These are phyloP conservation scores for Notodonta dromedarius DNA, from an alignment of 2,888 invertebrate genomes.

Conservation along the genomic window DNA sequence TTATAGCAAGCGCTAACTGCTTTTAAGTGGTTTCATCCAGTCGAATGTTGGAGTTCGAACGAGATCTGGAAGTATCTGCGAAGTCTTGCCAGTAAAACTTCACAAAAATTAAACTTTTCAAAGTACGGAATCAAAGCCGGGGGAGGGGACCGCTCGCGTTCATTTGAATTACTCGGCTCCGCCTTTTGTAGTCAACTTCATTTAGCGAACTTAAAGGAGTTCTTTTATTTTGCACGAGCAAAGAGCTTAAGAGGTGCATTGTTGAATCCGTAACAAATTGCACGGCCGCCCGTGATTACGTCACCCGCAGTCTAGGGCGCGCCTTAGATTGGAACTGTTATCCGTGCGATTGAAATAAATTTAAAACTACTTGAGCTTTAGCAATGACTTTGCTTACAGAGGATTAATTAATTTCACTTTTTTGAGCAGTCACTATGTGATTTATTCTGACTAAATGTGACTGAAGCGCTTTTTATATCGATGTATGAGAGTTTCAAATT, in stretches of 20 bases:
- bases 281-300: slow-evolving; percentile 74
- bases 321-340: slow-evolving; percentile 47
- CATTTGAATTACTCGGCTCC: slow-evolving; percentile 78
- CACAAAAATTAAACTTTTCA: slow-evolving; percentile 78
- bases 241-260: slow-evolving; percentile 81
- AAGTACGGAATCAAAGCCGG: slow-evolving; percentile 74
- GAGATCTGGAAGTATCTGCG: slow-evolving; percentile 64
- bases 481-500: neutral
- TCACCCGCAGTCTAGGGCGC: slow-evolving; percentile 60
- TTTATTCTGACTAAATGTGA: too few species aligned
- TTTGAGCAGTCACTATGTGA: neutral
- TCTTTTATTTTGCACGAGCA: slow-evolving; percentile 73
- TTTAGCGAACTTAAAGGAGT: slow-evolving; percentile 79
- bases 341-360: slow-evolving; percentile 52
- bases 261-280: slow-evolving; percentile 83
- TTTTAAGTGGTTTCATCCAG: slow-evolving; percentile 44
- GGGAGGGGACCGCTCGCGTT: slow-evolving; percentile 64
- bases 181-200: slow-evolving; percentile 83
- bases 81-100: slow-evolving; percentile 72
- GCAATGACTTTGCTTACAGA: slow-evolving; percentile 20
- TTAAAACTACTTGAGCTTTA: slow-evolving; percentile 46
- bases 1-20: slow-evolving; percentile 23
- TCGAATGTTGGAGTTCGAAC: slow-evolving; percentile 49
- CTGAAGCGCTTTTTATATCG: too few species aligned
- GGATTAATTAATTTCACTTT: slow-evolving; percentile 34